phyloP scores from a whole-genome alignment of 2,113 vertebrate species.

The Microcebus ravelobensis region DNA sequence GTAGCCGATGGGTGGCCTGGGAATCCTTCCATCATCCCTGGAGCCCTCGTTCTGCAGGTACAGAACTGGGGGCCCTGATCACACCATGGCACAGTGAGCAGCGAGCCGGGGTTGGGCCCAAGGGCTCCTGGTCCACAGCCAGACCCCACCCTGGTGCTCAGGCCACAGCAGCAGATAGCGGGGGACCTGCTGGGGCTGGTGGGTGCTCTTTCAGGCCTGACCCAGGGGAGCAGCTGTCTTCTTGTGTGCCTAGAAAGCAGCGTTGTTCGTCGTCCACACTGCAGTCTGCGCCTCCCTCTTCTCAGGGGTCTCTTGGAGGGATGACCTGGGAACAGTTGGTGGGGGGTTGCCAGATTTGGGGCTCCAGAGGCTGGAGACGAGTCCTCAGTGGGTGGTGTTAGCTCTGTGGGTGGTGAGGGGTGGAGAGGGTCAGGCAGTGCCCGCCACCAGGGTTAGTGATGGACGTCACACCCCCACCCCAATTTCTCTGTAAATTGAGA shows the following conservation, averaged over 20 bases:
- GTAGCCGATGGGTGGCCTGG: not conserved
- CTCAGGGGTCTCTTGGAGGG: not conserved
- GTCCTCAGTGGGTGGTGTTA: too few relatives aligned
- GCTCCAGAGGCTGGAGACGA: not conserved
- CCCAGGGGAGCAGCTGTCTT: not conserved
- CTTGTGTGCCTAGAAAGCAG: not conserved
- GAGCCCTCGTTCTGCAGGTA: too few relatives aligned
- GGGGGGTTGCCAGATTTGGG: not conserved
- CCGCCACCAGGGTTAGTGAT: not conserved
- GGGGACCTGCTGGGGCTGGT: too few relatives aligned
- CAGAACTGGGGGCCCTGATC: not conserved
- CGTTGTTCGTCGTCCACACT: not conserved
- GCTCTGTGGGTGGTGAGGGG: too few relatives aligned
- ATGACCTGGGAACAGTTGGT: not conserved
- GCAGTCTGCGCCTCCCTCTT: not conserved
- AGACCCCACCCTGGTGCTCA: too few relatives aligned
- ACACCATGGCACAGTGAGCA: not conserved
- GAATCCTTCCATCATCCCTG: not conserved
- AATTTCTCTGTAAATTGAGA: not conserved
- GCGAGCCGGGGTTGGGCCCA: too few relatives aligned
- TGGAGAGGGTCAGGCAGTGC: not conserved
- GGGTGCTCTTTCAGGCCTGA: too few relatives aligned
- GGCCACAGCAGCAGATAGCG: too few relatives aligned
- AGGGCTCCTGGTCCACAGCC: too few relatives aligned
- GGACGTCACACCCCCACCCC: not conserved